phyloP scores from a whole-genome alignment of 2,797 vertebrate genomes.

The Hippoglossus hippoglossus region DNA sequence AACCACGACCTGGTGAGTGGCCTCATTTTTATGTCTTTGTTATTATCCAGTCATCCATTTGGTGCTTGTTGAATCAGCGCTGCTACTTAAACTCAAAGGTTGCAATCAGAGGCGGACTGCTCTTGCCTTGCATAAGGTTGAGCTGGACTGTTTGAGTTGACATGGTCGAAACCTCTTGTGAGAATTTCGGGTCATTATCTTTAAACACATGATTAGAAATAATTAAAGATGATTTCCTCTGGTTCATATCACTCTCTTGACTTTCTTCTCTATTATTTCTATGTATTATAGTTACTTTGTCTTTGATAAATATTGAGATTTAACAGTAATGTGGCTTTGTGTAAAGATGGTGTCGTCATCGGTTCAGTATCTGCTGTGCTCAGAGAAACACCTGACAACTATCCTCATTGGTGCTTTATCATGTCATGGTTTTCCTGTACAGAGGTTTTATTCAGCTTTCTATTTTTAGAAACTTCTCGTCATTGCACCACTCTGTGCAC shows the following conservation, averaged over 20 bases:
- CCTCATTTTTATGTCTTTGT: slow-evolving; percentile 1
- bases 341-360: slow-evolving; percentile 23
- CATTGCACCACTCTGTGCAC: slow-evolving; percentile 77
- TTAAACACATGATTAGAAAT: slow-evolving; percentile 3
- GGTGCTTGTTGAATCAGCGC: neutral
- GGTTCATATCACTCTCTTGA: neutral
- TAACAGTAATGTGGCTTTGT: slow-evolving; percentile 16
- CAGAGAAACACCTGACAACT: slow-evolving; percentile 59
- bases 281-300: slow-evolving; percentile 2
- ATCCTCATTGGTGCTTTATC: slow-evolving; percentile 68
- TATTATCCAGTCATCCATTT: slow-evolving; percentile 11
- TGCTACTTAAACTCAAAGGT: neutral
- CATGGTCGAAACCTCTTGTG: neutral
- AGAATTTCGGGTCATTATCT: neutral
- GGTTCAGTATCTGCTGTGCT: slow-evolving; percentile 42
- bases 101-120: neutral
- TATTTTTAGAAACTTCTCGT: slow-evolving; percentile 75
- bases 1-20: slow-evolving; percentile 98
- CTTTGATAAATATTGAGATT: slow-evolving; percentile 3
- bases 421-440: slow-evolving; percentile 62
- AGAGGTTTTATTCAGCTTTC: slow-evolving; percentile 72
- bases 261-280: neutral
- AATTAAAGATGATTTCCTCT: neutral
- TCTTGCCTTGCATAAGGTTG: slow-evolving; percentile 1
- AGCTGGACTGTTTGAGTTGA: neutral